phyloP scores from a whole-genome alignment of 2,797 vertebrate species.

The Numenius phaeopus region DNA sequence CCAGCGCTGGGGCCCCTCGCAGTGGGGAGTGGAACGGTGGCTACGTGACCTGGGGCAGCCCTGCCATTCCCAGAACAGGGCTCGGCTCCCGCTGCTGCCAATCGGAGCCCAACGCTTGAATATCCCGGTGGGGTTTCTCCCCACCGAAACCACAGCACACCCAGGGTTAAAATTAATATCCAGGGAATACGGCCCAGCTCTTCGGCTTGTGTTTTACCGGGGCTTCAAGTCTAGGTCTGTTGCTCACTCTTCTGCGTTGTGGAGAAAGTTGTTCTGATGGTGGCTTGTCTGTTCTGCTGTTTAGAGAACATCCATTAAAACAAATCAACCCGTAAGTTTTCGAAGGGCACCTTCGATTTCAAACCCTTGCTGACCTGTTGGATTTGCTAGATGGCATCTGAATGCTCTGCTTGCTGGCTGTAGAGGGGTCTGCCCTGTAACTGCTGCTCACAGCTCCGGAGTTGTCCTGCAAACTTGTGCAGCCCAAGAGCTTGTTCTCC shows the following conservation, averaged over 20 bases:
- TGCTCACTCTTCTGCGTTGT: not conserved
- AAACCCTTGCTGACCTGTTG: not conserved
- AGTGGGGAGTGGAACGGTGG: slow-evolving; percentile 14
- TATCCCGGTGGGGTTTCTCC: not conserved
- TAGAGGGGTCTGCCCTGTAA: not conserved
- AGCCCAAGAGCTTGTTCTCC: not conserved
- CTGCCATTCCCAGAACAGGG: not conserved
- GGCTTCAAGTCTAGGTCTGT: not conserved
- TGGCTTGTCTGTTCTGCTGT: not conserved
- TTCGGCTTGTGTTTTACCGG: not conserved
- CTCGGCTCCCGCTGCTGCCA: not conserved
- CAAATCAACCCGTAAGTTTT: not conserved
- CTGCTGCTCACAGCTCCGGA: not conserved
- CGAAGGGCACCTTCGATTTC: not conserved
- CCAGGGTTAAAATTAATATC: not conserved
- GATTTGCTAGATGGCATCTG: not conserved
- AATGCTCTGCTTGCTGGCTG: not conserved
- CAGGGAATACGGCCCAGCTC: not conserved
- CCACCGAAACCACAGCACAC: not conserved
- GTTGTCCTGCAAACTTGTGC: not conserved
- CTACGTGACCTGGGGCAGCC: slow-evolving; percentile 1
- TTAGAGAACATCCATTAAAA: not conserved
- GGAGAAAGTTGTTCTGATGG: not conserved
- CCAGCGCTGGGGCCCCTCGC: slow-evolving; percentile 14
- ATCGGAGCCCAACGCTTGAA: not conserved